Percentiles rank a stretch among this genome's conserved stretches.
phyloP scores from a whole-genome alignment of 2,113 vertebrate genomes.

The Orientallactaga bullata region DNA sequence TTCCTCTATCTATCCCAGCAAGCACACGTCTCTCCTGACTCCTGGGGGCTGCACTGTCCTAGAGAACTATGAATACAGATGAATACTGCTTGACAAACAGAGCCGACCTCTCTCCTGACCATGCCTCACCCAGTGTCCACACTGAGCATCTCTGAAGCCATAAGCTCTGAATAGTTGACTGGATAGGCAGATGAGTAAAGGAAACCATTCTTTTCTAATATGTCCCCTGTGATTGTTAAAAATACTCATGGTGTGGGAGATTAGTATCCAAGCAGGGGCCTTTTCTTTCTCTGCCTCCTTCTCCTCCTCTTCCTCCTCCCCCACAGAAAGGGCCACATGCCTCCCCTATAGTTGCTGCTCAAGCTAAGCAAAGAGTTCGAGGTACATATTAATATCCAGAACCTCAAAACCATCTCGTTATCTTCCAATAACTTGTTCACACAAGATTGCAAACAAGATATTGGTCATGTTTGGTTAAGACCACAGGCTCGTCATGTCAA shows the following conservation, averaged over 20 bases:
- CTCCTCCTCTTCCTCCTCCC: no score
- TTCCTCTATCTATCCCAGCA: background rate
- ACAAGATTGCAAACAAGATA: background rate
- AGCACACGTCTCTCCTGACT: background rate
- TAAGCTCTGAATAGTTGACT: background rate
- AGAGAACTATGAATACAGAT: background rate
- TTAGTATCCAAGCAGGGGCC: background rate
- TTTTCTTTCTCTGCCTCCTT: no score
- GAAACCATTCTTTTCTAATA: background rate
- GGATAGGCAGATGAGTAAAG: background rate
- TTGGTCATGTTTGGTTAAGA: background rate
- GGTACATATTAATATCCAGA: background rate
- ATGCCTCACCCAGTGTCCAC: background rate
- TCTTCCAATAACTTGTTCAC: background rate
- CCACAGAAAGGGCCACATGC: background rate
- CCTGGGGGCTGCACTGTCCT: background rate
- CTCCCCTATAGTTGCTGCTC: background rate
- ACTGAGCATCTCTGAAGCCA: background rate
- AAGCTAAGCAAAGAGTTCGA: background rate
- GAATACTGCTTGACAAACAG: background rate
- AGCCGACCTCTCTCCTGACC: background rate
- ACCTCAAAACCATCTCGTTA: background rate
- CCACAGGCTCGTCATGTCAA: background rate
- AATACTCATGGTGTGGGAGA: accelerated
- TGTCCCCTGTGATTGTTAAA: background rate